Percentiles rank a stretch among this genome's conserved stretches.
These are phyloP conservation scores for Umimayanthus kanabou DNA, from an alignment of 92 coral and sea anemone species.

Conservation along the genomic window DNA sequence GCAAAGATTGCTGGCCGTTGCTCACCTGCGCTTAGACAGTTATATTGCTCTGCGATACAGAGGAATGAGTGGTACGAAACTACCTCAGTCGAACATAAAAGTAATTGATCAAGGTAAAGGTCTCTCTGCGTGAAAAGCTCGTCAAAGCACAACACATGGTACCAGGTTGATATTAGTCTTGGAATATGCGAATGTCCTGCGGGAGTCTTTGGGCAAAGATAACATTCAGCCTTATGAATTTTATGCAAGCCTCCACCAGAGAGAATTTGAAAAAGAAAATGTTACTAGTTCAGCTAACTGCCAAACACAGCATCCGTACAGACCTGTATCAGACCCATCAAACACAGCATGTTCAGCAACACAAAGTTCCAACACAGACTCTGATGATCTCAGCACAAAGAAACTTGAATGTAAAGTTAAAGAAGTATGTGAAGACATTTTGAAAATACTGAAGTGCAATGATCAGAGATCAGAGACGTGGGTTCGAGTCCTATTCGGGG, in stretches of 20 bases:
- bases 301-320: slow-evolving; percentile 24
- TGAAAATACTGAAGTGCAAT: slow-evolving; percentile 33
- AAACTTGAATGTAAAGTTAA: slow-evolving; percentile 19
- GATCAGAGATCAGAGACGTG: no score
- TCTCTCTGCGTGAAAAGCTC: slow-evolving; percentile 8
- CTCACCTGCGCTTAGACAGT: slow-evolving; percentile 29
- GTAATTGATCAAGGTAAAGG: neutral
- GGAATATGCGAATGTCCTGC: slow-evolving; percentile 27
- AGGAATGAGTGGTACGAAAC: slow-evolving; percentile 6
- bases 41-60: slow-evolving; percentile 32
- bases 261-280: slow-evolving; percentile 1
- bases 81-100: slow-evolving; percentile 1
- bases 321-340: slow-evolving; percentile 13
- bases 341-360: neutral
- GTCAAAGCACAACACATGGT: slow-evolving; percentile 24
- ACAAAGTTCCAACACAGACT: slow-evolving; percentile 5
- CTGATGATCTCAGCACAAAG: neutral
- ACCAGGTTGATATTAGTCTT: slow-evolving; percentile 29
- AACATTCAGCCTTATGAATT: slow-evolving; percentile 37
- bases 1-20: slow-evolving; percentile 30
- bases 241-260: slow-evolving; percentile 36
- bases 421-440: no score
- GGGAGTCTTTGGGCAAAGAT: slow-evolving; percentile 30
- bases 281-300: neutral
- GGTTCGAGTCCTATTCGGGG: no score